Conservation (phyloP, 2,113 vertebrate genomes). For the Spheniscus mendiculus region DNA sequence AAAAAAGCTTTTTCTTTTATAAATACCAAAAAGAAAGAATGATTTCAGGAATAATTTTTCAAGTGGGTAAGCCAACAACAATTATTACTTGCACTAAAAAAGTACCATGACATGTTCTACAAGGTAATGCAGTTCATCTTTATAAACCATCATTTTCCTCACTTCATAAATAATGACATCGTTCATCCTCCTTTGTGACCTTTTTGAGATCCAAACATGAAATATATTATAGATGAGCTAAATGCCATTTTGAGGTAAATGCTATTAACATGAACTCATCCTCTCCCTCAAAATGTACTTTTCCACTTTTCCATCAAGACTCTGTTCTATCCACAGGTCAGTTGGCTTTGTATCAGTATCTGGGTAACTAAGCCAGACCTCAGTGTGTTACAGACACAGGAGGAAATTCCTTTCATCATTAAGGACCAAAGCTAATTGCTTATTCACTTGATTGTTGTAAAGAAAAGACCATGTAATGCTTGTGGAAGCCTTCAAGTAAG, state of each 20-base stretch:
- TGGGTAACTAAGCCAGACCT: neutral
- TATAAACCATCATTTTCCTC: neutral
- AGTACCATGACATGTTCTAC: neutral
- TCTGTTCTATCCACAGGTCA: neutral
- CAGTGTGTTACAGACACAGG: neutral
- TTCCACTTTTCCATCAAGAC: neutral
- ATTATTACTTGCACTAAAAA: neutral
- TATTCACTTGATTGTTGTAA: neutral
- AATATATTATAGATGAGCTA: neutral
- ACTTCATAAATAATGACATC: neutral
- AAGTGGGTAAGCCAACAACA: neutral
- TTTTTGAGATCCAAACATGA: neutral
- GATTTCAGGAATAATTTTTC: neutral
- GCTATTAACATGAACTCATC: neutral
- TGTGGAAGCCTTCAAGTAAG: neutral
- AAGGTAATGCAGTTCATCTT: neutral
- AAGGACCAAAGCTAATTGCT: conserved; percentile 28
- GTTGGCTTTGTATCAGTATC: neutral
- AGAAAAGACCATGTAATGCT: neutral
- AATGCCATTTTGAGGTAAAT: neutral
- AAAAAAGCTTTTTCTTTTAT: neutral
- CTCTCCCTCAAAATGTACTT: neutral
- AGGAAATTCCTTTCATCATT: neutral
- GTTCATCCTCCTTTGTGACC: neutral
- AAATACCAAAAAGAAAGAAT: neutral